Percentiles rank a stretch among this genome's conserved stretches.
Evolutionary conservation across 2,888 invertebrate genomes (phyloP).

Genomic region (Idaea straminata): DNA sequence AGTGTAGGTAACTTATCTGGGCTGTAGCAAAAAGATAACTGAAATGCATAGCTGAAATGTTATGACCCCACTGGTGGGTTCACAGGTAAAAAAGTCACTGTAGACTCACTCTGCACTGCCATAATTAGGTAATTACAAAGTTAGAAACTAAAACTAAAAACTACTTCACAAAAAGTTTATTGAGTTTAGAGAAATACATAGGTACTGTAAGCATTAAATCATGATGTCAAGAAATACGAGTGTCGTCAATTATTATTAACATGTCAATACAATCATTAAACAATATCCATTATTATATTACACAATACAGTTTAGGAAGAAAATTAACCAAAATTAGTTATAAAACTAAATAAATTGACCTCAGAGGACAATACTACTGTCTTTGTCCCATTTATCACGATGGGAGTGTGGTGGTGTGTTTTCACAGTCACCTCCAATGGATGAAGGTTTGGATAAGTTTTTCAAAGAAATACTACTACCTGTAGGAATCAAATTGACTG

Average conservation of each 20-base stretch:
- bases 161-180: conserved; percentile 26
- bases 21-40: too few species aligned
- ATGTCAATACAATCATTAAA: conserved; percentile 18
- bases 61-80: too few species aligned
- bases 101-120: too few species aligned
- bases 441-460: conserved; percentile 52
- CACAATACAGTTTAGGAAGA: conserved; percentile 3
- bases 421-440: conserved; percentile 66
- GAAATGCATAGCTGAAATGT: too few species aligned
- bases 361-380: conserved; percentile 71
- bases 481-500: conserved; percentile 41
- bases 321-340: conserved; percentile 9
- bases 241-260: conserved; percentile 6
- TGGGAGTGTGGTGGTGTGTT: conserved; percentile 75
- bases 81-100: too few species aligned
- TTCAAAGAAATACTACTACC: conserved; percentile 64
- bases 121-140: too few species aligned
- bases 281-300: conserved; percentile 1
- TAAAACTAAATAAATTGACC: conserved; percentile 9
- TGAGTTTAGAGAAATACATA: conserved; percentile 32
- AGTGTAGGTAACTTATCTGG: too few species aligned
- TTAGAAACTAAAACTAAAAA: conserved; percentile 4
- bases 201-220: conserved; percentile 32
- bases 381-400: conserved; percentile 74
- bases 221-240: conserved; percentile 33